Conservation (phyloP, 53 echinoderm and acorn worm species). For the Zoroaster sp. region DNA sequence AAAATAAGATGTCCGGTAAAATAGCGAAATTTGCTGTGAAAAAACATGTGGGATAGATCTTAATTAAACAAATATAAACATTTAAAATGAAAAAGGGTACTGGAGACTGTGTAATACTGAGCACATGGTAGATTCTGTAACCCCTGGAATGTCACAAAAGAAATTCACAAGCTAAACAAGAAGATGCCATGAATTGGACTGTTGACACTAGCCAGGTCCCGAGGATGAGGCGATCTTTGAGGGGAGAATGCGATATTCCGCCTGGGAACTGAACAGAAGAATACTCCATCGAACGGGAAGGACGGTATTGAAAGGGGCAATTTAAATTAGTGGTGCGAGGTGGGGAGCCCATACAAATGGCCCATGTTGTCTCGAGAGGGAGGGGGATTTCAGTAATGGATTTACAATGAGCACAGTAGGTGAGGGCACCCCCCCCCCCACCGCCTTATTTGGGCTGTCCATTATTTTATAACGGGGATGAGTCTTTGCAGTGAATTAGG, state of each 20-base stretch:
- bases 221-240: not conserved
- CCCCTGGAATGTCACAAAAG: not conserved
- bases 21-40: too few species aligned
- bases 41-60: too few species aligned
- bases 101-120: not conserved
- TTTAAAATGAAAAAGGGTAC: not conserved
- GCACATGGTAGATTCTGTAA: not conserved
- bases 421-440: not conserved
- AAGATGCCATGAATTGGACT: not conserved
- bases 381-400: not conserved
- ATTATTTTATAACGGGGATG: too few species aligned
- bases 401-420: too few species aligned
- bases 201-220: not conserved
- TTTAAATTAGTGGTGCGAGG: not conserved
- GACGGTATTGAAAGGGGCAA: not conserved
- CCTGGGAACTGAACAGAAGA: too few species aligned
- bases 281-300: too few species aligned
- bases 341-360: not conserved
- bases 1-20: too few species aligned
- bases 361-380: not conserved
- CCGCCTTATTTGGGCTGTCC: too few species aligned
- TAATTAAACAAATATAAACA: not conserved
- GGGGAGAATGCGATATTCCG: not conserved
- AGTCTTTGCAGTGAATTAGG: too few species aligned
- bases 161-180: not conserved